These are phyloP conservation scores for Agriopis marginaria DNA, from an alignment of 2,888 invertebrate species.

Conservation along the genomic window DNA sequence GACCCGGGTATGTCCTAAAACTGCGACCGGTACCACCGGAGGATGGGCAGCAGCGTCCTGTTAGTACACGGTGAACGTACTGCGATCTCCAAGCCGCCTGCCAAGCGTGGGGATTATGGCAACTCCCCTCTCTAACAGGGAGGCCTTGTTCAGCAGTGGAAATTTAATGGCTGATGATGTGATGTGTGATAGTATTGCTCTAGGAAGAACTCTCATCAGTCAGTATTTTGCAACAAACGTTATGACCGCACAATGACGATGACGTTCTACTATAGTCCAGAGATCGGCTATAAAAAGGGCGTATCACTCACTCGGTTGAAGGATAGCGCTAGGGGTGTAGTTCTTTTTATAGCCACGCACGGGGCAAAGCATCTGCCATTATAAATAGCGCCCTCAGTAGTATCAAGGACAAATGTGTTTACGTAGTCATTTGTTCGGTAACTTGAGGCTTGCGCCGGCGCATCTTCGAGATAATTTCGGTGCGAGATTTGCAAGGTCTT, in stretches of 20 bases:
- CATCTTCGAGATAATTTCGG: neutral
- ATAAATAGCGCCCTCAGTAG: slow-evolving; percentile 84
- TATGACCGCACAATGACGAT: neutral
- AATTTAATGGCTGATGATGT: no score
- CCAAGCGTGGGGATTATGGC: no score
- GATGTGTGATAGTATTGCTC: no score
- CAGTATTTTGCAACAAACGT: neutral
- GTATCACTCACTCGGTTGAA: slow-evolving; percentile 14
- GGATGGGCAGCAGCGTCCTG: no score
- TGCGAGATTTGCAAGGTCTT: neutral
- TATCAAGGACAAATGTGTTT: slow-evolving; percentile 82
- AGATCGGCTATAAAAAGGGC: slow-evolving; percentile 4
- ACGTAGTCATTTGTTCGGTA: slow-evolving; percentile 53
- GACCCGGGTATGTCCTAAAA: no score
- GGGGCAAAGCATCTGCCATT: slow-evolving; percentile 78
- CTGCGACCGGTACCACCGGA: no score
- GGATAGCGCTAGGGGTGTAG: slow-evolving; percentile 54
- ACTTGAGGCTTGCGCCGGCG: slow-evolving; percentile 31
- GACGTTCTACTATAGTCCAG: neutral
- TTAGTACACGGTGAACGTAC: no score
- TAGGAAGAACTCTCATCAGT: neutral
- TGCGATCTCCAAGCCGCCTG: no score
- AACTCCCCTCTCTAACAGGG: no score
- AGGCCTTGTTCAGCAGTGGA: no score
- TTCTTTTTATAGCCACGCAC: slow-evolving; percentile 78